phyloP scores from a whole-genome alignment of 2,888 invertebrate species.

The Tachystola acroxantha region DNA sequence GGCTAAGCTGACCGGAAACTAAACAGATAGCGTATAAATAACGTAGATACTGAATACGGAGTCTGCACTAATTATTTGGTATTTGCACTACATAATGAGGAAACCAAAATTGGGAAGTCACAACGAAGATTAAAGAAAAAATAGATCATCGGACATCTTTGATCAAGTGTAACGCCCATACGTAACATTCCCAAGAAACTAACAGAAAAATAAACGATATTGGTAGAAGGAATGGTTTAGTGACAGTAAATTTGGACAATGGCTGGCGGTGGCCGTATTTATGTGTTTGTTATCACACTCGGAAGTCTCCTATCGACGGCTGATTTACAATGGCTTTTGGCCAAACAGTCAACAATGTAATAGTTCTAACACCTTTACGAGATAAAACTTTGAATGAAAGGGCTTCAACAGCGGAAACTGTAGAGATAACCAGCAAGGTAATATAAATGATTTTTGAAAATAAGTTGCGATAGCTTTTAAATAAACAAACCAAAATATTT shows the following conservation, averaged over 20 bases:
- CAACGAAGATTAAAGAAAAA: too few species aligned
- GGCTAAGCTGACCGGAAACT: conserved; percentile 11
- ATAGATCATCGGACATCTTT: too few species aligned
- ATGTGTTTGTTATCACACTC: conserved; percentile 68
- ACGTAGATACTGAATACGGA: conserved; percentile 13
- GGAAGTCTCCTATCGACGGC: conserved; percentile 56
- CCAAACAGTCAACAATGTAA: conserved; percentile 55
- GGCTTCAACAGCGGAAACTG: too few species aligned
- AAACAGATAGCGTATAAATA: conserved; percentile 8
- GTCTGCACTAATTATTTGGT: too few species aligned
- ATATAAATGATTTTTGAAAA: too few species aligned
- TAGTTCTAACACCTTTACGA: conserved; percentile 44
- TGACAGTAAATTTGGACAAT: conserved; percentile 61
- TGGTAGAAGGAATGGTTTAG: conserved; percentile 38
- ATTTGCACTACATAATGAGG: too few species aligned
- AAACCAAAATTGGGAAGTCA: too few species aligned
- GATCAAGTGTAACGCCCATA: too few species aligned
- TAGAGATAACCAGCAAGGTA: too few species aligned
- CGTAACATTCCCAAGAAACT: conserved; percentile 18
- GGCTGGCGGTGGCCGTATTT: conserved; percentile 58
- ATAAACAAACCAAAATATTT: neutral
- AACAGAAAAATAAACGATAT: conserved; percentile 40
- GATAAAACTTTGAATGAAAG: conserved; percentile 8
- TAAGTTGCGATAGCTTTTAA: conserved; percentile 21
- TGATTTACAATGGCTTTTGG: conserved; percentile 55